phyloP scores from a whole-genome alignment of 2,888 invertebrate genomes.

The Ramazzottius varieornatus region DNA sequence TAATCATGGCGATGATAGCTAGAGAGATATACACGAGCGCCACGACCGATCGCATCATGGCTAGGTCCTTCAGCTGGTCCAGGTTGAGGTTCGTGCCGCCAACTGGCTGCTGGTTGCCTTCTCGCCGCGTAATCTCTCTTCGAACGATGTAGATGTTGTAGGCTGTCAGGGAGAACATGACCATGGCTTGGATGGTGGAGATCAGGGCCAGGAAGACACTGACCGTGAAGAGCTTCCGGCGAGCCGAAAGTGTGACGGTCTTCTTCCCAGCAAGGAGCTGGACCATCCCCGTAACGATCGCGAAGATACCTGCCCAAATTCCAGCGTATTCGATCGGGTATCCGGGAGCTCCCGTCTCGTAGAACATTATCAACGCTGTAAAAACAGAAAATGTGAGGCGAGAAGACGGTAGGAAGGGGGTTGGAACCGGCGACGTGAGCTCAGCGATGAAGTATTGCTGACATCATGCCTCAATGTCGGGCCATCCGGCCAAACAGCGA shows the following conservation, averaged over 20 bases:
- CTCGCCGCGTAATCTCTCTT: neutral
- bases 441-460: no score
- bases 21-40: neutral
- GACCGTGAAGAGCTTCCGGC: neutral
- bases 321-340: constrained; percentile 3
- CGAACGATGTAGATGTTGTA: constrained; percentile 1
- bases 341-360: neutral
- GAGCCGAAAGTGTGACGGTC: neutral
- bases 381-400: neutral
- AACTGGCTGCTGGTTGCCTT: neutral
- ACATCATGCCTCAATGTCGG: no score
- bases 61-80: neutral
- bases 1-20: neutral
- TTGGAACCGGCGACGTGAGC: no score
- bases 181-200: neutral
- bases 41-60: neutral
- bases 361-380: neutral
- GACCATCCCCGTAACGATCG: neutral
- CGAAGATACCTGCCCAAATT: neutral
- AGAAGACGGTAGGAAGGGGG: no score
- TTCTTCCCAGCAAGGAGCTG: neutral
- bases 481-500: no score
- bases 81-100: neutral
- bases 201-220: neutral
- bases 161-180: neutral